Base-by-base conservation (phyloP, 2,797 vertebrate species). In the Aulostomus chinensis region DNA sequence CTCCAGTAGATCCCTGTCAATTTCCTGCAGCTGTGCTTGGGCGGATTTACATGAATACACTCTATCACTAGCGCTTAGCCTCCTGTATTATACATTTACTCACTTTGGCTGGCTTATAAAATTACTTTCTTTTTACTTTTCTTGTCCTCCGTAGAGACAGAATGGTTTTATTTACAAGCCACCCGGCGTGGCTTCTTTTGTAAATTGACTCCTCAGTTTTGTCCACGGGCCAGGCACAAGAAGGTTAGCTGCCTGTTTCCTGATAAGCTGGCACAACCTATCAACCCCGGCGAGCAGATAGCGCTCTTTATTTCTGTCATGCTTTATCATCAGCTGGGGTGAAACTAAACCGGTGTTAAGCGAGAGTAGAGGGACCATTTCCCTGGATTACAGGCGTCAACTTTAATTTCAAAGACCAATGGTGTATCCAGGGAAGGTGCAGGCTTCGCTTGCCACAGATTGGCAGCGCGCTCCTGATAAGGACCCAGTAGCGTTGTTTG, bases 341-440 rank as follows among this genome's bases (percentile, higher is more conserved):
- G 92, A 92, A 91, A 92, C 91, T 91, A 92, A 92, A 92, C 87
- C 89, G 78, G 78, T 84, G 85, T 76, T 88, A 90, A 89, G 89
- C 80, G 65, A 83, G 84, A 88, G 84, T 74, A 82, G 86, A 89
- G 88, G 85, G 85, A 87, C 87, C 86, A 85, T 91, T 91, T 91
- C 86, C 85, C 76, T 87, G 90, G 90, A 91, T 93, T 91, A 92
- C 86, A 76, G 81, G 86, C 83, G 83, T 89, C 81, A 86, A 91
- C 88, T 91, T 91, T 92, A 92, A 93, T 93, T 93, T 92, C 89
- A 92, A 91, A 93, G 92, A 91, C 90, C 92, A 91, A 57, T 91
- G 90, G 89, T 85, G 89, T 90, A 91, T 90, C 89, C 90, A 85
- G 83, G 83, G 81, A 88, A 86, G 87, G 87, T 88, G 81, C 83